Evolutionary conservation across 1,140 invertebrate species (phyloP).

Genomic region (Alviniconcha marisindica): DNA sequence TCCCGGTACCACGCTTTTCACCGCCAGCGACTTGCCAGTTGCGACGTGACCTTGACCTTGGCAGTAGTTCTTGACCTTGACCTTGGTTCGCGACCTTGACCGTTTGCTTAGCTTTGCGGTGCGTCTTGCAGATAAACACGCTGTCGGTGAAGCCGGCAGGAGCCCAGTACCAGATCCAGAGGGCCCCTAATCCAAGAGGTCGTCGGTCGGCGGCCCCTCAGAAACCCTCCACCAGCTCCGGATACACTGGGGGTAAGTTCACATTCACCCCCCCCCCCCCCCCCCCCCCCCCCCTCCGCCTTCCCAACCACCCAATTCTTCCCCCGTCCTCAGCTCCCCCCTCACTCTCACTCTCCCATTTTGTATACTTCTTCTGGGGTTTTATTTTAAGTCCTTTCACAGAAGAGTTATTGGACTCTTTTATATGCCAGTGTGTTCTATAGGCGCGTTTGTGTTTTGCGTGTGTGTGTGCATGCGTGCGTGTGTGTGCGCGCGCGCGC

Average conservation of each 20-base stretch:
- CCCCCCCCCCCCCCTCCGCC: too few species aligned
- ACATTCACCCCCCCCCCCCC: too few species aligned
- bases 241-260: conserved; percentile 4
- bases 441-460: conserved; percentile 8
- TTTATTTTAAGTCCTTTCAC: too few species aligned
- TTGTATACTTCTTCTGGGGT: too few species aligned
- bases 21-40: too few species aligned
- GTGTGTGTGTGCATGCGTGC: not conserved
- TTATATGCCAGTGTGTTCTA: not conserved
- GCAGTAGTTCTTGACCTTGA: not conserved
- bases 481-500: not conserved
- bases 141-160: not conserved
- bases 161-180: not conserved
- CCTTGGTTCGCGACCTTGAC: not conserved
- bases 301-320: too few species aligned
- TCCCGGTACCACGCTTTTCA: too few species aligned
- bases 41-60: not conserved
- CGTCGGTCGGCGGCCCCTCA: not conserved
- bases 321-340: too few species aligned
- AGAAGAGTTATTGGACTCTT: too few species aligned
- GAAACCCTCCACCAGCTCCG: not conserved
- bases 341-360: too few species aligned
- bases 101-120: not conserved
- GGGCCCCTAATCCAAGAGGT: not conserved
- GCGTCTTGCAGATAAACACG: not conserved